These are phyloP conservation scores for Trichogramma dendrolimi DNA, from an alignment of 2,888 invertebrate species.

Conservation along the genomic window DNA sequence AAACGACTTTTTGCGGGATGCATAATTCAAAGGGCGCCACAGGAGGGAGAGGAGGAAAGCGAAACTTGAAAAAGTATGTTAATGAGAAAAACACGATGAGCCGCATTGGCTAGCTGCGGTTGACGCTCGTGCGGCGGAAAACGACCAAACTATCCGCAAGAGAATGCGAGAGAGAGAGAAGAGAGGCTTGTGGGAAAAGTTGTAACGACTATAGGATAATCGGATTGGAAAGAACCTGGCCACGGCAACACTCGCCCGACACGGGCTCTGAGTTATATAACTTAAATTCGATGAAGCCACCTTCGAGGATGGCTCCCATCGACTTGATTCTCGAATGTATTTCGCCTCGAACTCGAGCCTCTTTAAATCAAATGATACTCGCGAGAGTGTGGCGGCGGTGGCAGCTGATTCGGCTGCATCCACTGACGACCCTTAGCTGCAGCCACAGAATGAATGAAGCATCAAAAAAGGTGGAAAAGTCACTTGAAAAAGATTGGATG, in stretches of 20 bases:
- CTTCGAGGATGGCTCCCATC: slow-evolving; percentile 3
- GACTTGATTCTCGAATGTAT: neutral
- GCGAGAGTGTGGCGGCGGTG: too few species aligned
- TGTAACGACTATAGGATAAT: slow-evolving; percentile 32
- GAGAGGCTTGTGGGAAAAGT: slow-evolving; percentile 25
- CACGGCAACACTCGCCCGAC: neutral
- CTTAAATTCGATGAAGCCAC: slow-evolving; percentile 19
- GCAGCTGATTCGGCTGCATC: too few species aligned
- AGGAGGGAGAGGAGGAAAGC: neutral
- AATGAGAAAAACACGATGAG: slow-evolving; percentile 34
- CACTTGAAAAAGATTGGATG: too few species aligned
- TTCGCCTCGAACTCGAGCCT: neutral
- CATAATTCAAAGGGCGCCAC: neutral
- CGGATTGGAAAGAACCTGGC: slow-evolving; percentile 30
- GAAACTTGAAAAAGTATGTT: slow-evolving; percentile 31
- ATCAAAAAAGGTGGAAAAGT: too few species aligned
- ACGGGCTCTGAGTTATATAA: slow-evolving; percentile 4
- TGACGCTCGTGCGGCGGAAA: slow-evolving; percentile 6
- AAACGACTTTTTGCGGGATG: too few species aligned
- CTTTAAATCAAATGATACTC: neutral
- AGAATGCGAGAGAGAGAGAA: slow-evolving; percentile 9
- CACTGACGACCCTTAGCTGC: too few species aligned
- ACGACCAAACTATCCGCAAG: slow-evolving; percentile 19
- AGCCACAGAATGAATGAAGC: too few species aligned
- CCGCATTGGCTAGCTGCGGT: slow-evolving; percentile 1